Evolutionary conservation across 2,888 invertebrate genomes (phyloP).

Genomic region (Rhyacophila evoluta): DNA sequence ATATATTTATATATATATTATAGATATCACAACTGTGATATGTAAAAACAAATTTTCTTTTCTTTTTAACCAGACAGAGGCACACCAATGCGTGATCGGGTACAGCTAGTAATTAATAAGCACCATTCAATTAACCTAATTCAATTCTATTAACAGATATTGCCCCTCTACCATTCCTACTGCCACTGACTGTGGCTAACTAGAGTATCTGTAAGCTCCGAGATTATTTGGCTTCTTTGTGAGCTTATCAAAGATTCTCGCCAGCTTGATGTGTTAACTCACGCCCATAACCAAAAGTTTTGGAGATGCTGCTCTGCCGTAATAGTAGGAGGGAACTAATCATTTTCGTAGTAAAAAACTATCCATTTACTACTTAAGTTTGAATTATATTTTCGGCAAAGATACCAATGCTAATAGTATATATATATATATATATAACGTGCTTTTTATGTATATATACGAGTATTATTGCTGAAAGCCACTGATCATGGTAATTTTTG

Average conservation of each 20-base stretch:
- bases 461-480: too few species aligned
- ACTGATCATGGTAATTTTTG: too few species aligned
- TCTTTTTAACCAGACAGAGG: too few species aligned
- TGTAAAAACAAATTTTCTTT: too few species aligned
- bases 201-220: not conserved
- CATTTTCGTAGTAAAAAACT: constrained; percentile 19
- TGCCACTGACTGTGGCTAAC: not conserved
- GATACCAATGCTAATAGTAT: not conserved
- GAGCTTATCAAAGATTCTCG: constrained; percentile 21
- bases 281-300: not conserved
- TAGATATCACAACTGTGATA: too few species aligned
- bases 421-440: too few species aligned
- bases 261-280: constrained; percentile 23
- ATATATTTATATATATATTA: too few species aligned
- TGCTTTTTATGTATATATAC: too few species aligned
- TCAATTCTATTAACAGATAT: not conserved
- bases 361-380: not conserved
- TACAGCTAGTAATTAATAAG: too few species aligned
- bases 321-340: not conserved
- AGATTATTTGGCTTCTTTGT: not conserved
- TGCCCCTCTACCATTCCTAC: not conserved
- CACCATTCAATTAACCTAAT: too few species aligned
- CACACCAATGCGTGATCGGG: too few species aligned
- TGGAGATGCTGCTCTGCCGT: not conserved
- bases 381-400: not conserved